phyloP scores from a whole-genome alignment of 2,888 invertebrate genomes.

The Caenorhabditis zanzibari region DNA sequence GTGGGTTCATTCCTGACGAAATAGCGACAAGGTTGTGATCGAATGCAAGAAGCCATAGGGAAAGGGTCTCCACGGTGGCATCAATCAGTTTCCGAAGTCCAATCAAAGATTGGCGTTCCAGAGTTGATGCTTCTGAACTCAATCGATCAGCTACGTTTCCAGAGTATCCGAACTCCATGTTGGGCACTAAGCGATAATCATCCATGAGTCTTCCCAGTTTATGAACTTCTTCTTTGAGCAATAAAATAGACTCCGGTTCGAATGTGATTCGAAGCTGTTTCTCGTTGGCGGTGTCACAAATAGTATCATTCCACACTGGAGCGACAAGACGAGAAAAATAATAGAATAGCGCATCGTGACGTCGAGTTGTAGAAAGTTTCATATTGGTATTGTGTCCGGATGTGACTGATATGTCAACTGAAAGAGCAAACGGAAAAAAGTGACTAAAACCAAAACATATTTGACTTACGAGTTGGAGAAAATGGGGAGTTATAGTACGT shows the following conservation, averaged over 20 bases:
- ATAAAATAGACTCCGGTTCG: constrained; percentile 28
- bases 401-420: constrained; percentile 51
- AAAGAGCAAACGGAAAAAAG: constrained; percentile 10
- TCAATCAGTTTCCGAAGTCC: constrained; percentile 85
- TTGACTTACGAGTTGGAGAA: constrained; percentile 60
- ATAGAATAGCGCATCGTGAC: constrained; percentile 95
- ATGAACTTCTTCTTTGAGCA: constrained; percentile 59
- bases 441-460: background rate
- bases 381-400: constrained; percentile 39
- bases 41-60: constrained; percentile 93
- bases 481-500: constrained; percentile 48
- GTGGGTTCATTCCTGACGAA: constrained; percentile 70
- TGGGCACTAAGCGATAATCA: constrained; percentile 77
- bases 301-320: constrained; percentile 89
- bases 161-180: constrained; percentile 51
- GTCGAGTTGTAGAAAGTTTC: constrained; percentile 87
- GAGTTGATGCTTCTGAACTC: constrained; percentile 78
- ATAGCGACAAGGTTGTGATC: constrained; percentile 91
- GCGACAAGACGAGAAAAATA: constrained; percentile 91
- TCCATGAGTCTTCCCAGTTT: constrained; percentile 71
- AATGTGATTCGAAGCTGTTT: constrained; percentile 58
- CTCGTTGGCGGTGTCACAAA: constrained; percentile 61
- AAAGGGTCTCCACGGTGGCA: constrained; percentile 89
- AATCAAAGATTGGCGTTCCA: constrained; percentile 83
- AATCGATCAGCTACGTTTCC: constrained; percentile 43